Conservation (phyloP, 2,113 vertebrate genomes). For the Climacteris rufus region DNA sequence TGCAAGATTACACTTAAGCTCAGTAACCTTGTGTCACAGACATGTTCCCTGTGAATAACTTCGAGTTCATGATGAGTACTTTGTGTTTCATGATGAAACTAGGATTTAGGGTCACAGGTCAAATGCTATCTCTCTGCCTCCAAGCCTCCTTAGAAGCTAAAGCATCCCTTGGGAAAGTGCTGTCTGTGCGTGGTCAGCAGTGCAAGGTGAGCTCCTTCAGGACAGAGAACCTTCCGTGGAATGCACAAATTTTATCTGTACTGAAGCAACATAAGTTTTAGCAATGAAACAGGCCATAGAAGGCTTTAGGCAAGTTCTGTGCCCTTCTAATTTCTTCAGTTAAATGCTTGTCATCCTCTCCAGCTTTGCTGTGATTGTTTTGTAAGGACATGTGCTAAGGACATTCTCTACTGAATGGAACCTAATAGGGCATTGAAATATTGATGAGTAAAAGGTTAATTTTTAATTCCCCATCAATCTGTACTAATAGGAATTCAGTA, state of each 20-base stretch:
- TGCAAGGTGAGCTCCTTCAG: neutral
- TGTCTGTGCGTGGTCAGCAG: neutral
- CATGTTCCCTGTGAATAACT: neutral
- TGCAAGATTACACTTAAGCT: neutral
- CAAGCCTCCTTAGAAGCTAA: neutral
- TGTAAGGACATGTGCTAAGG: neutral
- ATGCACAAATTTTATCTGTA: neutral
- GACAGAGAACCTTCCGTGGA: neutral
- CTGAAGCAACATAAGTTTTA: neutral
- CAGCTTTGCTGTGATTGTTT: neutral
- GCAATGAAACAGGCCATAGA: neutral
- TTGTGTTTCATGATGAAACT: neutral
- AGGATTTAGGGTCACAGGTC: neutral
- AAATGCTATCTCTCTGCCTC: neutral
- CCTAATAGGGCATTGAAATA: slow-evolving; percentile 23
- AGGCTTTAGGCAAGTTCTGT: neutral
- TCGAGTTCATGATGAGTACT: neutral
- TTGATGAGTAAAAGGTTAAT: slow-evolving; percentile 49
- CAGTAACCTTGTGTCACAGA: neutral
- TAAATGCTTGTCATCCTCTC: neutral
- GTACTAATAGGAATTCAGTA: slow-evolving; percentile 36
- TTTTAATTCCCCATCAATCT: slow-evolving; percentile 50
- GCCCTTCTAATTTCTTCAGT: neutral
- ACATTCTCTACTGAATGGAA: neutral
- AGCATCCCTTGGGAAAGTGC: neutral